A percentile compares a stretch with the other conserved stretches of the same genome.
Conservation (phyloP, 2,113 vertebrate genomes). For the Diadophis punctatus region DNA sequence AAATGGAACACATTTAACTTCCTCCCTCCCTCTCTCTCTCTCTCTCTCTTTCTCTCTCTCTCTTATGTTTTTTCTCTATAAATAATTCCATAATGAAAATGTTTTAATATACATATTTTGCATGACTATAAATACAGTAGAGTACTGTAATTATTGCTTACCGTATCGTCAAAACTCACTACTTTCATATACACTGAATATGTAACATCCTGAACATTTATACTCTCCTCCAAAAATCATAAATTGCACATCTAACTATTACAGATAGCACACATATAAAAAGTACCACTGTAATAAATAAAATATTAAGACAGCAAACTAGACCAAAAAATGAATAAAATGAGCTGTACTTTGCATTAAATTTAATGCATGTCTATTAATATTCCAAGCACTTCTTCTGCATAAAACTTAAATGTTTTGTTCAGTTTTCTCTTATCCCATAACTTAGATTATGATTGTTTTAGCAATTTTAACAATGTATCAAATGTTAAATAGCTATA, state of each 20-base stretch:
- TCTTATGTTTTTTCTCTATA: not conserved
- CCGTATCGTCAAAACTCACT: not conserved
- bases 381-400: not conserved
- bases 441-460: not conserved
- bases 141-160: not conserved
- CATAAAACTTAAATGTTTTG: not conserved
- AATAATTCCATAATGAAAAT: not conserved
- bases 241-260: not conserved
- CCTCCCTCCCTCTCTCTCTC: not conserved
- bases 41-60: not conserved
- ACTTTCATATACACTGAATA: not conserved
- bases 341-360: not conserved
- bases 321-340: not conserved
- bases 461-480: not conserved
- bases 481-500: not conserved
- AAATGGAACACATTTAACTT: not conserved
- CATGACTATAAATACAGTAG: not conserved
- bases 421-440: not conserved
- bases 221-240: not conserved
- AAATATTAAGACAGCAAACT: not conserved
- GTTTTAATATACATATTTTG: not conserved
- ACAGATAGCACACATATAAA: not conserved
- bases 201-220: not conserved
- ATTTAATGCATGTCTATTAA: not conserved
- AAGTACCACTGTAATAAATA: not conserved